A percentile compares a stretch with the other conserved stretches of the same genome.
phyloP scores from a whole-genome alignment of 2,113 vertebrate species.

The Passer domesticus region DNA sequence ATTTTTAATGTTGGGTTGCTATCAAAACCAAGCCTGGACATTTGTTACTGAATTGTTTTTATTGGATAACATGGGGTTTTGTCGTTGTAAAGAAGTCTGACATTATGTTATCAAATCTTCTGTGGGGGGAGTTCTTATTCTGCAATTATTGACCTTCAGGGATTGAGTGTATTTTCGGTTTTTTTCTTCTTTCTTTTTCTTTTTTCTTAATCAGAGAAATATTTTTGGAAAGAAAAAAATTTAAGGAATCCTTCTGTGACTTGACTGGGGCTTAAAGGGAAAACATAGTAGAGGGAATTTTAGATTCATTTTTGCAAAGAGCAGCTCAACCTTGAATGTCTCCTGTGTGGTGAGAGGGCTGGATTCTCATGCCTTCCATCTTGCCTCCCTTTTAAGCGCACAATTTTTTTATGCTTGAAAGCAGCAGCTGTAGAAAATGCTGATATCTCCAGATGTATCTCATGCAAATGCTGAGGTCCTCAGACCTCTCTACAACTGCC shows the following conservation, averaged over 20 bases:
- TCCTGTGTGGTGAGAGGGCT: neutral
- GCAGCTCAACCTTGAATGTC: neutral
- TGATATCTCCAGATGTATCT: neutral
- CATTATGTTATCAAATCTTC: neutral
- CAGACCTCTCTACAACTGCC: neutral
- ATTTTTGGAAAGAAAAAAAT: neutral
- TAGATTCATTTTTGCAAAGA: neutral
- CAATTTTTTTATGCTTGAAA: neutral
- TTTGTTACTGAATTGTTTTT: conserved; percentile 16
- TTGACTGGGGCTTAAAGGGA: neutral
- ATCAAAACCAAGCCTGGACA: neutral
- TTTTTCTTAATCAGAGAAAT: neutral
- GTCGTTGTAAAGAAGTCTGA: neutral
- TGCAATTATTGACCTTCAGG: neutral
- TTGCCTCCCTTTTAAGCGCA: neutral
- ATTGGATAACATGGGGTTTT: neutral
- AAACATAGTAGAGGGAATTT: neutral
- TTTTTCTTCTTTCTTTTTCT: neutral
- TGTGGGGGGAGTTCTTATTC: neutral
- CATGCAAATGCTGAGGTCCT: neutral
- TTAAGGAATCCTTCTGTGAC: neutral
- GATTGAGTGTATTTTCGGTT: neutral
- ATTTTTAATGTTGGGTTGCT: neutral
- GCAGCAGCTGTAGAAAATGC: neutral
- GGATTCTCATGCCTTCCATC: neutral